phyloP scores from a whole-genome alignment of 2,888 invertebrate genomes.

The Unio delphinus region DNA sequence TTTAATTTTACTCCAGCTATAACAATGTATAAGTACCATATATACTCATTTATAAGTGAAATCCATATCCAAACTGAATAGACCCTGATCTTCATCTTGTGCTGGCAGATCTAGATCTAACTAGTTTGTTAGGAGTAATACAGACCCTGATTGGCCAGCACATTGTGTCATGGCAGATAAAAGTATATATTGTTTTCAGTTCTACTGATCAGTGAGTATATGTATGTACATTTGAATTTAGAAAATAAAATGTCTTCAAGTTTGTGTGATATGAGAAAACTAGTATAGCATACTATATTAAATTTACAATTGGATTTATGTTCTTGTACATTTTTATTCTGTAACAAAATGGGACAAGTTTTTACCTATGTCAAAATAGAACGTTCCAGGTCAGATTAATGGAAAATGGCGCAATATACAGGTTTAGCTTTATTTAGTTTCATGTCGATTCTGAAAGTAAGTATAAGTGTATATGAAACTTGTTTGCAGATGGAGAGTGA shows the following conservation, averaged over 20 bases:
- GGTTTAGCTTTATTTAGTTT: not conserved
- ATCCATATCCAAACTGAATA: too few relatives aligned
- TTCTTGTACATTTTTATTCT: too few relatives aligned
- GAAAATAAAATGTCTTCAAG: not conserved
- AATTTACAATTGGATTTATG: too few relatives aligned
- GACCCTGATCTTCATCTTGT: too few relatives aligned
- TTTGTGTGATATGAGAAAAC: not conserved
- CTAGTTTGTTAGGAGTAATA: too few relatives aligned
- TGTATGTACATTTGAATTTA: not conserved
- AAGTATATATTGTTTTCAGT: not conserved
- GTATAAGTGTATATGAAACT: not conserved
- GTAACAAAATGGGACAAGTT: too few relatives aligned
- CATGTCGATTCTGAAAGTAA: not conserved
- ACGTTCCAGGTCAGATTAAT: not conserved
- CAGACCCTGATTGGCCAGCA: too few relatives aligned
- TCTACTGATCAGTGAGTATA: not conserved
- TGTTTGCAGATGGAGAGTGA: constrained; percentile 81
- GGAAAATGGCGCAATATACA: not conserved
- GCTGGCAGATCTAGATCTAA: too few relatives aligned
- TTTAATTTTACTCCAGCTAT: too few relatives aligned
- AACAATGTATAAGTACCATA: too few relatives aligned
- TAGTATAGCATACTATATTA: not conserved
- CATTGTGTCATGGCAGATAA: too few relatives aligned
- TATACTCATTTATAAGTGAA: too few relatives aligned
- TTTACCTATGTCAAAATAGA: not conserved